Evolutionary conservation across 2,113 vertebrate species (phyloP), one percentile per base, ranked within the genome.

Genomic region (Brachyhypopomus occidentalis): DNA sequence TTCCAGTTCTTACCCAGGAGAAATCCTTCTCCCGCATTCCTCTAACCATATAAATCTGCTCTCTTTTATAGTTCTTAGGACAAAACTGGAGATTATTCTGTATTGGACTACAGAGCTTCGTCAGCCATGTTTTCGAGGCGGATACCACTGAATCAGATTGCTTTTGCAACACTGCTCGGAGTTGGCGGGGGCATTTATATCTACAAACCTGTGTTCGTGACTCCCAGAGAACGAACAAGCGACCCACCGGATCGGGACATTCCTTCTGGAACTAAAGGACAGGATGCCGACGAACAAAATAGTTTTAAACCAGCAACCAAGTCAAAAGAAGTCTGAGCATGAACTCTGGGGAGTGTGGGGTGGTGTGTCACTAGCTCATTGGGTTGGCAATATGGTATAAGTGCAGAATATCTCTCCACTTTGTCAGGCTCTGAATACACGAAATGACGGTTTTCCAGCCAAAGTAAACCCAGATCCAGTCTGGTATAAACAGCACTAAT

Each of bases 161-260:
- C 89, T 2, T 58, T 96, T 34, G 94, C 89, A 7, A 73, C 84
- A 9, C 0, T 92, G 30, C 82, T 97, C 4, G 97, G 97, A 84
- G 89, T 97, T 69, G 85, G 38, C 52, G 94, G 95, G 75, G 97
- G 96, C 0, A 0, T 97, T 59, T 99, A 98, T 80, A 93, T 98
- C 81, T 98, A 96, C 87, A 92, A 87, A 82, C 97, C 96, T 17
- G 66, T 92, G 77, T 95, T 94, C 83, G 88, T 93, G 52, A 48
- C 88, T 0, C 78, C 63, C 22, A 70, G 59, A 30, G 91, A 77
- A 38, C 45, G 41, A 9, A 45, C 8, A 20, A 6, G 34, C 14
- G 72, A 9, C 59, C 62, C 48, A 56, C 8, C 63, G 22, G 14
- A 34, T 7, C 38, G 64, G 64, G 69, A 73, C 17, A 27, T 73